Evolutionary conservation across 53 echinoderm and acorn worm genomes (phyloP), one percentile per base, ranked within the genome.

Genomic region (Arbacia lixula): DNA sequence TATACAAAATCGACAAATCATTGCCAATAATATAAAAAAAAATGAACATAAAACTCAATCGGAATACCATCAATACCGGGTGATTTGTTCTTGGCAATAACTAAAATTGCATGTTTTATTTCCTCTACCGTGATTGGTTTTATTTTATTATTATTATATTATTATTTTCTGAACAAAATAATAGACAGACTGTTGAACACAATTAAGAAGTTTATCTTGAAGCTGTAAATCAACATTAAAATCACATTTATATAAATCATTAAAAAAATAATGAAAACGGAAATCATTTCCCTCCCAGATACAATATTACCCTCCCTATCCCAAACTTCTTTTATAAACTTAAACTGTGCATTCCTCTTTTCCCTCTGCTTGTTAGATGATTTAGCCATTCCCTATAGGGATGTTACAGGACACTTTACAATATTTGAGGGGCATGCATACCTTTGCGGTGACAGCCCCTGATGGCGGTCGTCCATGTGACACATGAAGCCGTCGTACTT

Each of bases 41-140:
- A 1, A 26, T n/a, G 17, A 6, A 21, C 6, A 16, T 85, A 85
- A 65, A 92, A 88, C 56, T 92, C 92, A 12, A 26, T 19, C 1
- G 88, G 72, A 16, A 91, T 19, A 5, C 88, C 92, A 22, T 88
- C 88, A 36, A 88, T 71, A 11, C 92, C 88, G 0, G 92, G 92
- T 1, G 88, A 57, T 40, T 91, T 85, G 16, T 87, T 85, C 29
- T 86, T 86, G n/a, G n/a, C n/a, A 36, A 67, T 66, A 11, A 14
- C 30, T 3, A 35, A 66, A 0, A 77, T 2, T 9, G 38, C 35
- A 36, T 37, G 12, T 31, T 37, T 66, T 19, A 87, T 55, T 34
- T 87, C 76, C 10, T 12, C 2, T 36, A 76, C 34, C 1, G 10
- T 39, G 35, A 77, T 52, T 1, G 76, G 76, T 12, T 16, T n/a